Evolutionary conservation across 2,797 vertebrate species (phyloP), one percentile per base, ranked within the genome.

Genomic region (Phataginus tricuspis): DNA sequence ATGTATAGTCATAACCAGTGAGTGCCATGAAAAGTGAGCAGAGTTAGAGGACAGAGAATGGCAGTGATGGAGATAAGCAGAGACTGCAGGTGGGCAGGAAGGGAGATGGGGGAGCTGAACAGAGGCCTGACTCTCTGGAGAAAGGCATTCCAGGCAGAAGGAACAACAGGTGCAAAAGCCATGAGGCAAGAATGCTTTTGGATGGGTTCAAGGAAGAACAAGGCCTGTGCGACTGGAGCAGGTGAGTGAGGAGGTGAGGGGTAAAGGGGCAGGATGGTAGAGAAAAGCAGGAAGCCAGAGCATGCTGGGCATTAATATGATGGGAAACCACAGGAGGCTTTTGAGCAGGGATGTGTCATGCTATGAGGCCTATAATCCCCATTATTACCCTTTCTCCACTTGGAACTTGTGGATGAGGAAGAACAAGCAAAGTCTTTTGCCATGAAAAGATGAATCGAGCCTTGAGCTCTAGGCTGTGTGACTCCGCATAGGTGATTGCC

Each of bases 291-390:
- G 37, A 86, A 25, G 27, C 29, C 88, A 39, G 57, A 15, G 19
- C 11, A 4, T 4, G n/a, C 5, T 2, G 12, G 79, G 21, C 4
- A 0, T 21, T 13, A 14, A 21, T 3, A 14, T 0, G 29, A 57
- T 1, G 11, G 29, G 37, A 69, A 82, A 45, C 6, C 72, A 90
- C 15, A 51, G 39, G 45, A 64, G 55, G 39, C 3, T 18, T 53
- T 21, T 14, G 71, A 72, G 27, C 10, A 42, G 83, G 39, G 51
- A 19, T 11, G 1, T 15, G 42, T 49, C 4, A 6, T 1, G 9
- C 63, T 10, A 27, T 0, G 27, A 69, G 0, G 5, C 3, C 1
- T 0, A 0, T 25, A 21, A 55, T 11, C 15, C 2, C n/a, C 18
- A 0, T 4, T 19, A 12, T 31, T 6, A n/a, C 63, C 59, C 15